Conservation (phyloP, 2,888 invertebrate genomes). For the Trissonchulus sp. region DNA sequence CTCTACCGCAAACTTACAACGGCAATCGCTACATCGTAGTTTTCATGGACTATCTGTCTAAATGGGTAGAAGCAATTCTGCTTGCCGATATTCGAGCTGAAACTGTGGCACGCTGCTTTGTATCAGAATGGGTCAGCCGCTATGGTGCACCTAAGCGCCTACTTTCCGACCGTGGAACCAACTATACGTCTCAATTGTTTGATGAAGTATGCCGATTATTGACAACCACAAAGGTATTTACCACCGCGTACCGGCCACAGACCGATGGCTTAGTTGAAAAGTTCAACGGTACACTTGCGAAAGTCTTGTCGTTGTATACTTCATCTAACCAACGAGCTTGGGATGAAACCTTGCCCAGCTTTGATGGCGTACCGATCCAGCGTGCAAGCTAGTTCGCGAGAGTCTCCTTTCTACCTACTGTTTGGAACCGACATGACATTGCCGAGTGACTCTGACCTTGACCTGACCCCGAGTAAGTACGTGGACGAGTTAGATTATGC, state of each 20-base stretch:
- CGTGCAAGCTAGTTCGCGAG: neutral
- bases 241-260: conserved; percentile 32
- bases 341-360: neutral
- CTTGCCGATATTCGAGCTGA: conserved; percentile 39
- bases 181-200: conserved; percentile 35
- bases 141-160: too few species aligned
- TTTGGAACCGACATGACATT: neutral
- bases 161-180: too few species aligned
- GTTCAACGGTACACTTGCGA: conserved; percentile 39
- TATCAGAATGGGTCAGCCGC: too few species aligned
- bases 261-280: conserved; percentile 39
- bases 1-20: conserved; percentile 41
- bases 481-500: too few species aligned
- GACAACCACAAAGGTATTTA: conserved; percentile 25
- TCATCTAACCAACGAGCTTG: conserved; percentile 33
- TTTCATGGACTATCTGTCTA: too few species aligned
- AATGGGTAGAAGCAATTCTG: too few species aligned
- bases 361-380: conserved; percentile 5
- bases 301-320: conserved; percentile 39
- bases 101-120: conserved; percentile 32
- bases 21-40: conserved; percentile 42
- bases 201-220: conserved; percentile 31
- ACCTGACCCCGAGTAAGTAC: too few species aligned
- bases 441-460: conserved; percentile 4
- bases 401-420: neutral